Conservation (phyloP, 1,140 invertebrate genomes). For the Zaprionus camerounensis region DNA sequence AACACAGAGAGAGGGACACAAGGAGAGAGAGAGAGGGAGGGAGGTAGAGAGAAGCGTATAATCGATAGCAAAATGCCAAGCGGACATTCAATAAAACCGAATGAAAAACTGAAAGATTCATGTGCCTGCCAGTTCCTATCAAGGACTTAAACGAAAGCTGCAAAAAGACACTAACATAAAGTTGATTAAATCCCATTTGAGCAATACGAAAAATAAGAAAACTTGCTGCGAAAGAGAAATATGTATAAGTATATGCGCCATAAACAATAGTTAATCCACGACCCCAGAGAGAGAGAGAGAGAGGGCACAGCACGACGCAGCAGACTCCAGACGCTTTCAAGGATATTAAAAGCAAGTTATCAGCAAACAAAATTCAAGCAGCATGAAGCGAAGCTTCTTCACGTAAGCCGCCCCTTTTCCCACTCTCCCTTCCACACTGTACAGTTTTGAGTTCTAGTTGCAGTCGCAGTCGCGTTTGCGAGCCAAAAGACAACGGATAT, state of each 20-base stretch:
- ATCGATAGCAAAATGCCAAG: slow-evolving; percentile 55
- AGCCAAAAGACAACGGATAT: slow-evolving; percentile 73
- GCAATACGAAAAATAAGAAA: slow-evolving; percentile 12
- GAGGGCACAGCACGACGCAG: slow-evolving; percentile 5
- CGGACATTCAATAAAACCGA: slow-evolving; percentile 36
- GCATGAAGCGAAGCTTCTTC: neutral
- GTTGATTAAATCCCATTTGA: slow-evolving; percentile 61
- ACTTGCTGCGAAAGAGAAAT: neutral
- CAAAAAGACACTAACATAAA: slow-evolving; percentile 53
- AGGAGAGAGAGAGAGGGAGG: slow-evolving; percentile 1
- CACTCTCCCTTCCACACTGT: neutral
- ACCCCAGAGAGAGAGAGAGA: slow-evolving; percentile 16
- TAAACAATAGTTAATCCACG: slow-evolving; percentile 22
- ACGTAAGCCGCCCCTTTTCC: neutral
- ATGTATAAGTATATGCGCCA: neutral
- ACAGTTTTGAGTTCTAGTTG: slow-evolving; percentile 35
- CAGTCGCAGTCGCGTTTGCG: slow-evolving; percentile 41
- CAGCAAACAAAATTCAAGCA: slow-evolving; percentile 54
- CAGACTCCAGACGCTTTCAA: slow-evolving; percentile 40
- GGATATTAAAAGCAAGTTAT: slow-evolving; percentile 58
- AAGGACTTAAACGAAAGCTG: slow-evolving; percentile 18
- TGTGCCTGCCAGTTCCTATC: slow-evolving; percentile 11
- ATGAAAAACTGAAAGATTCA: slow-evolving; percentile 13
- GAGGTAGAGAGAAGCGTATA: slow-evolving; percentile 32
- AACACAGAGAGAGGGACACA: neutral